These are phyloP conservation scores for Chesias legatella DNA, from an alignment of 2,888 invertebrate genomes.

Conservation along the genomic window DNA sequence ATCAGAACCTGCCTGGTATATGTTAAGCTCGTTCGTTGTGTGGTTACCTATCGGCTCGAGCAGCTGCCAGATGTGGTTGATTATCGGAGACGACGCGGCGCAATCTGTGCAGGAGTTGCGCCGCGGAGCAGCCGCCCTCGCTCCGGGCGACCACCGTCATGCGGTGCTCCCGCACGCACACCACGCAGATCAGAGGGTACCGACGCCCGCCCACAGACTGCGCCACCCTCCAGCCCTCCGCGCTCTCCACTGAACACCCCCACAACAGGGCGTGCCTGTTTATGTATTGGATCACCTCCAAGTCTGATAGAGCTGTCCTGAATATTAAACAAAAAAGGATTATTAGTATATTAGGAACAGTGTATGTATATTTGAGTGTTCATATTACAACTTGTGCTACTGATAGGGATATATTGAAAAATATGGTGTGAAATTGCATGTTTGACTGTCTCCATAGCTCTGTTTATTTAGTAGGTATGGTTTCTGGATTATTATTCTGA, in stretches of 20 bases:
- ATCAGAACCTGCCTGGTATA: not conserved
- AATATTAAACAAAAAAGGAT: no score
- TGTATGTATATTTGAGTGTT: no score
- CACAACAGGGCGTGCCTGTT: conserved; percentile 94
- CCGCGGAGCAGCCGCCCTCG: conserved; percentile 90
- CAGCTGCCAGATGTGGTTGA: conserved; percentile 91
- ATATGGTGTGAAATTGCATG: no score
- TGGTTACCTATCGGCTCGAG: conserved; percentile 89
- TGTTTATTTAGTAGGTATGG: no score
- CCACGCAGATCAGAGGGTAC: conserved; percentile 92
- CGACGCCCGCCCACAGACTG: conserved; percentile 91
- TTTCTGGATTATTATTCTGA: no score
- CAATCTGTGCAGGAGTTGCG: conserved; percentile 86
- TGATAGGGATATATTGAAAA: no score
- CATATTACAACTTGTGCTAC: no score
- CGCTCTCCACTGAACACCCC: conserved; percentile 93
- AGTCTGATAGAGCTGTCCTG: conserved; percentile 85
- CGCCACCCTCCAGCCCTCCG: conserved; percentile 95
- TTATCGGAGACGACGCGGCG: conserved; percentile 90
- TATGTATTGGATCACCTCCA: conserved; percentile 88
- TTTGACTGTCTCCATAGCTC: no score
- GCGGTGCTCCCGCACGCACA: conserved; percentile 92
- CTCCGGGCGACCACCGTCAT: conserved; percentile 96
- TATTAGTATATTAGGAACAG: no score
- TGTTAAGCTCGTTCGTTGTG: not conserved